These are phyloP conservation scores for Paratilapia polleni DNA, from an alignment of 2,113 vertebrate species.

Conservation along the genomic window DNA sequence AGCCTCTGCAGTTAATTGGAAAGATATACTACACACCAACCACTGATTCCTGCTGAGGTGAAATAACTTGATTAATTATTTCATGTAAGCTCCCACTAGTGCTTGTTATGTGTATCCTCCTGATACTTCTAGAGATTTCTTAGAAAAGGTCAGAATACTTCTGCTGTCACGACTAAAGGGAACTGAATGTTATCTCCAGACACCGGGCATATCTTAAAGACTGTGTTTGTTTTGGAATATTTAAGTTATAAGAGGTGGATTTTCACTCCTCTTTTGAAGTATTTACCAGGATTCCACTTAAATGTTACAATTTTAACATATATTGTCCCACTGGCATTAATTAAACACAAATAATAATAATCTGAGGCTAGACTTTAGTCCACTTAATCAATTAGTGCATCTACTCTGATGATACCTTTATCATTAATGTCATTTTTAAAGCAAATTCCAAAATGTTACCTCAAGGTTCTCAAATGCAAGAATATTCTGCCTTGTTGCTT, in stretches of 20 bases:
- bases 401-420: not conserved
- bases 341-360: not conserved
- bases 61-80: not conserved
- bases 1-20: not conserved
- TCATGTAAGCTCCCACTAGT: not conserved
- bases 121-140: not conserved
- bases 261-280: not conserved
- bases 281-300: not conserved
- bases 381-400: not conserved
- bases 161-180: not conserved
- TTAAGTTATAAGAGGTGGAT: not conserved
- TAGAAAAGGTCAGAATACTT: not conserved
- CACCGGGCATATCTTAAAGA: not conserved
- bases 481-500: rapidly evolving
- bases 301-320: not conserved
- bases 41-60: not conserved
- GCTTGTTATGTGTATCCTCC: not conserved
- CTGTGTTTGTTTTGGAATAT: not conserved
- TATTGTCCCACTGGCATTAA: not conserved
- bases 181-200: not conserved
- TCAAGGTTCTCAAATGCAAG: not conserved
- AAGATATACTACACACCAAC: not conserved
- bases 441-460: not conserved
- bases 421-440: not conserved
- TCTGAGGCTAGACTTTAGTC: not conserved